Evolutionary conservation across 2,113 vertebrate genomes (phyloP), one percentile per base, ranked within the genome.

Genomic region (Halichoeres trimaculatus): DNA sequence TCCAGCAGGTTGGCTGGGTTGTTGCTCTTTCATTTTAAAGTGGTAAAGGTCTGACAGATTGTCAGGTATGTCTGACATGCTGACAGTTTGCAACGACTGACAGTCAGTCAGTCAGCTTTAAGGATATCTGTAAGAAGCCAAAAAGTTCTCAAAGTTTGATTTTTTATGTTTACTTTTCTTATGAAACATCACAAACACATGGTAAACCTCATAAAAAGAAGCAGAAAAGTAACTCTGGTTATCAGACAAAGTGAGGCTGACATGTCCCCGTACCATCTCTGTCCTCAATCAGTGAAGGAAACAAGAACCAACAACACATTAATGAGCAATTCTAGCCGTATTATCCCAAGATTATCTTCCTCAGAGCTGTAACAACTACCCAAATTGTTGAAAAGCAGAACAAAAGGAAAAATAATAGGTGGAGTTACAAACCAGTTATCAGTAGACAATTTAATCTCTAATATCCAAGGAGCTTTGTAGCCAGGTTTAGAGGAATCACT

Each of bases 11-110:
- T 60, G 0, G 3, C 0, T 10, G 1, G 14, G 59, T 23, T 26
- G 53, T 16, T 58, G 22, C 24, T 63, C 14, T 67, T 47, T 22
- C 7, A 51, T 52, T 20, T 58, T 17, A 45, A 5, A 58, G 36
- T 20, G 69, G 41, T 47, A 73, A 56, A 59, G 14, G 30, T 75
- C 36, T 74, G 30, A 47, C 19, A 53, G 34, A 24, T n/a, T 36
- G n/a, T 35, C 22, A 69, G 43, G 2, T 19, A 6, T 16, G 3
- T 16, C 17, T 16, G 14, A 14, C 13, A 45, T 5, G 16, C 43
- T 45, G 43, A 45, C 16, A 19, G 14, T 17, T 1, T 45, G 43
- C 17, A 45, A 45, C 5, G 14, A 19, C 5, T 43, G n/a, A n/a
- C n/a, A n/a, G 43, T 2, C 16, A 45, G 43, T 45, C 43, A 45